Evolutionary conservation across 2,888 invertebrate genomes (phyloP), one percentile per base, ranked within the genome.

Genomic region (Lycophotia porphyrea): DNA sequence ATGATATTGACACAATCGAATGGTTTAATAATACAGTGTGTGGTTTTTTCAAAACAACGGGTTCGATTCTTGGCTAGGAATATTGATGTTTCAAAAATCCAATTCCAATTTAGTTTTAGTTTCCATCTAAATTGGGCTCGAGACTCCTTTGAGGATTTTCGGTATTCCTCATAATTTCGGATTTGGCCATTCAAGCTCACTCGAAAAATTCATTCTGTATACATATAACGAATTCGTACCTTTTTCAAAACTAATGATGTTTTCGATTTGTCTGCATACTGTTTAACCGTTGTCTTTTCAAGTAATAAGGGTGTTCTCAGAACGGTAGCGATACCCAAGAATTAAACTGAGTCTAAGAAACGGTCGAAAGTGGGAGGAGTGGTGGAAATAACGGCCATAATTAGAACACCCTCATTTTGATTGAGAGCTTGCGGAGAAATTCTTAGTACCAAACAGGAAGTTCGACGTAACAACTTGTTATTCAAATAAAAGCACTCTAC

Each of bases 371-470:
- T 21, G 15, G 55, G 36, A 42, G 34, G 34, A n/a, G 21, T 47
- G 13, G 2, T 34, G 8, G 27, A 55, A 55, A 44, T 21, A 44
- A 36, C 8, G 18, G 27, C 42, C 15, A 64, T 34, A 75, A 36
- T 44, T 76, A 63, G 42, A 76, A 52, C 74, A 44, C 49, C n/a
- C 31, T 49, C 24, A 31, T 24, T 31, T 78, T 58, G 44, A 78
- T 47, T 21, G 44, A 47, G 21, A n/a, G 39, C 47, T 36, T n/a
- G 42, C 15, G n/a, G 44, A 24, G 15, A 39, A 47, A 68, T 78
- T 68, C 58, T 76, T 21, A 36, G 36, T 76, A 76, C 21, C 15
- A 13, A 31, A n/a, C 21, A 66, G 21, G 34, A 66, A 66, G 24
- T 36, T 76, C 34, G 5, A 15, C 13, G 47, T 74, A 58, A 58